Evolutionary conservation across 1,140 invertebrate genomes (phyloP), one percentile per base, ranked within the genome.

Genomic region (Ceratosolen solmsi): DNA sequence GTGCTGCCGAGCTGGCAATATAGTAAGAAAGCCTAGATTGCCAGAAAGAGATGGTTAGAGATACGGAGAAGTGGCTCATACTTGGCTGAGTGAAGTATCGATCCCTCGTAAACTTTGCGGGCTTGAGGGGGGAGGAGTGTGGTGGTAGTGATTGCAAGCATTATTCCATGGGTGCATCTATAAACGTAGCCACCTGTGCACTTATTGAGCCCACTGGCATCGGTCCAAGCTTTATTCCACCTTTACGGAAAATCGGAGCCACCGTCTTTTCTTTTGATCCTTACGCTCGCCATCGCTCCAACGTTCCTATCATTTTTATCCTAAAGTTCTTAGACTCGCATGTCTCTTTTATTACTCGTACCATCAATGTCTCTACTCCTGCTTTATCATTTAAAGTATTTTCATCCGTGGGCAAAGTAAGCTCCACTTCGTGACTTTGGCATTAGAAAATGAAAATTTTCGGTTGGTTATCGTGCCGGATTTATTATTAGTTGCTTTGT

Each of bases 121-220:
- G 63, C 9, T 30, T 15, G 13, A 36, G 27, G 60, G 30, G 60
- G 15, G n/a, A 25, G 41, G n/a, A n/a, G 20, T 25, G 70, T 4
- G 20, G 46, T 30, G 27, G 41, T 27, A 49, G 27, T 11, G 58
- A 22, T 38, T 25, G 38, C 60, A 30, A 27, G 36, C 56, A 80
- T 80, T 79, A 79, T 63, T 63, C 68, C 36, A 30, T 13, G 73
- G 63, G 41, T 58, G 80, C 60, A 82, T 82, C 68, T 75, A 82
- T 82, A 82, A 82, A 58, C 49, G 80, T 51, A 51, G 80, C 73
- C 80, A 82, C 80, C 80, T 82, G 80, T 76, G 73, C 60, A 70
- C 80, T 76, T 60, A 71, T 76, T 75, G 46, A 76, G 60, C 22
- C 33, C 60, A 76, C 73, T 82, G 73, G 80, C 80, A 46, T 51